Conservation (phyloP, 2,888 invertebrate genomes). For the Acrobasis repandana region DNA sequence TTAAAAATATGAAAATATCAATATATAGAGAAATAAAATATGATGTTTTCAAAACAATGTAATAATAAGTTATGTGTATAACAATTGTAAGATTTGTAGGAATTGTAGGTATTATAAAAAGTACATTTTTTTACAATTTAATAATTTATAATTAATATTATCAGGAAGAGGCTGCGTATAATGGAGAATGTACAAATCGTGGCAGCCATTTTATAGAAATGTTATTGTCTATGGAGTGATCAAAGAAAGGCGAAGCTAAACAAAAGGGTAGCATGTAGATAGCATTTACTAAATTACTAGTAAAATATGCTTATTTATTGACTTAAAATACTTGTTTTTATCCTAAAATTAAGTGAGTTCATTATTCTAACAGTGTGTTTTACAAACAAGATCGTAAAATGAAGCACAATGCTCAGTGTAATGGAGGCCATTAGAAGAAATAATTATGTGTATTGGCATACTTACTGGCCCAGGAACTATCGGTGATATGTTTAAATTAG, state of each 20-base stretch:
- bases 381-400: conserved; percentile 58
- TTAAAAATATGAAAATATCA: too few species aligned
- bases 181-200: conserved; percentile 51
- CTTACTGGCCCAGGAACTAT: conserved; percentile 70
- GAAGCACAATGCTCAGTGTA: conserved; percentile 80
- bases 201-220: conserved; percentile 79
- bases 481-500: conserved; percentile 59
- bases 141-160: too few species aligned
- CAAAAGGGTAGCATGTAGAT: conserved; percentile 81
- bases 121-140: too few species aligned
- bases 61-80: too few species aligned
- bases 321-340: conserved; percentile 50
- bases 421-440: conserved; percentile 82
- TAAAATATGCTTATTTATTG: conserved; percentile 57
- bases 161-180: conserved; percentile 34
- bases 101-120: too few species aligned
- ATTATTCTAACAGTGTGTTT: conserved; percentile 48
- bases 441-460: conserved; percentile 83
- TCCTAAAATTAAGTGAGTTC: conserved; percentile 50
- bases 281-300: conserved; percentile 70
- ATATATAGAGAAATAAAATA: too few species aligned
- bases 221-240: conserved; percentile 70
- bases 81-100: too few species aligned
- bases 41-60: too few species aligned
- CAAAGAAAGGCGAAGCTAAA: conserved; percentile 83